phyloP scores from a whole-genome alignment of 1,140 invertebrate species.

The Zophobas atratus region DNA sequence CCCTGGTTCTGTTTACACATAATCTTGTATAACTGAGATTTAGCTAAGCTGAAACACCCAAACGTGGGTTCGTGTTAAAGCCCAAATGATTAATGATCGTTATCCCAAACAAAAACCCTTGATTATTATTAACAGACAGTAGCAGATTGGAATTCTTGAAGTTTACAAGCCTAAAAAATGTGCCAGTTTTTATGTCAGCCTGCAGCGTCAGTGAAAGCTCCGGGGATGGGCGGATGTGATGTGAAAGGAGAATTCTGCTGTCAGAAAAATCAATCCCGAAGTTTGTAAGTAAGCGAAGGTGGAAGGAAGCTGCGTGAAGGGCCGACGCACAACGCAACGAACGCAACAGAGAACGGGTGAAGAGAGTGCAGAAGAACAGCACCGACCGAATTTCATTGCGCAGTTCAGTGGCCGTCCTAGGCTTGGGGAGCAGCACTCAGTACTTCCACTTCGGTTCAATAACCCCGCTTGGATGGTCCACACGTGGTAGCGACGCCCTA shows the following conservation, averaged over 20 bases:
- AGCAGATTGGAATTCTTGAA: no score
- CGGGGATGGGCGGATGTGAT: background rate
- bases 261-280: conserved; percentile 25
- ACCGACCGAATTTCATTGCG: conserved; percentile 36
- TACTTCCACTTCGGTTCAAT: conserved; percentile 15
- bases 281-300: conserved; percentile 4
- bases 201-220: no score
- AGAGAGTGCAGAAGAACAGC: conserved; percentile 5
- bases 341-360: background rate
- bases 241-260: background rate
- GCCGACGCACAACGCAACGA: conserved; percentile 5
- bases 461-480: conserved; percentile 31
- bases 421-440: conserved; percentile 5
- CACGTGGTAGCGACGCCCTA: conserved; percentile 51
- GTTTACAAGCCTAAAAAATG: no score
- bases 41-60: no score
- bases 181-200: no score
- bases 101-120: no score
- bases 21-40: no score
- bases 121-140: no score
- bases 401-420: conserved; percentile 30
- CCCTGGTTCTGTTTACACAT: no score
- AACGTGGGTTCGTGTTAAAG: no score
- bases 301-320: conserved; percentile 28
- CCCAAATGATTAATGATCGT: no score